Conservation (phyloP, 1,140 invertebrate species). For the Drosophila rhopaloa region DNA sequence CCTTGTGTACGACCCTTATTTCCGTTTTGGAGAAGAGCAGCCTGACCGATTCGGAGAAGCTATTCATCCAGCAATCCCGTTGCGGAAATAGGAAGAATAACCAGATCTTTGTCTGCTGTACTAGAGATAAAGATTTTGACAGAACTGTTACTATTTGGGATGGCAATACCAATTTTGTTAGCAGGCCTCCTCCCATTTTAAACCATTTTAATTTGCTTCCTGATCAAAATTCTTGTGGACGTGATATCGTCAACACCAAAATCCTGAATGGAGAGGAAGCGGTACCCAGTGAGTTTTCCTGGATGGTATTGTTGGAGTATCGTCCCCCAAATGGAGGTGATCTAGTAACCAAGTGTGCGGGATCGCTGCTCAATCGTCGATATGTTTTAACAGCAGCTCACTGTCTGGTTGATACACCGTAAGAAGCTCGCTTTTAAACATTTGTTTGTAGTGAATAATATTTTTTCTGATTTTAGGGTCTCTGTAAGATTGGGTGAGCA, state of each 20-base stretch:
- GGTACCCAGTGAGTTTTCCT: too few relatives aligned
- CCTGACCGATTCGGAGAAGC: neutral
- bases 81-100: neutral
- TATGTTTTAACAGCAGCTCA: neutral
- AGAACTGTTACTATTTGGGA: too few relatives aligned
- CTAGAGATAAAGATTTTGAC: neutral
- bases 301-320: neutral
- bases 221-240: neutral
- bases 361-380: neutral
- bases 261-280: neutral
- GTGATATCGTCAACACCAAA: neutral
- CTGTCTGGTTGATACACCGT: neutral
- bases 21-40: neutral
- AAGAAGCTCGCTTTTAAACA: neutral
- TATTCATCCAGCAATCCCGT: neutral
- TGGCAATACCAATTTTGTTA: too few relatives aligned
- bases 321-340: neutral
- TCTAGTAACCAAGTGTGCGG: neutral
- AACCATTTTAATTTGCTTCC: neutral
- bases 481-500: conserved; percentile 86
- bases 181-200: too few relatives aligned
- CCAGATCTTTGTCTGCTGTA: neutral
- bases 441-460: neutral
- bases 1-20: neutral
- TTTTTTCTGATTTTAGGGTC: conserved; percentile 28